Evolutionary conservation across 2,113 vertebrate species (phyloP), one percentile per base, ranked within the genome.

Genomic region (Diadophis punctatus): DNA sequence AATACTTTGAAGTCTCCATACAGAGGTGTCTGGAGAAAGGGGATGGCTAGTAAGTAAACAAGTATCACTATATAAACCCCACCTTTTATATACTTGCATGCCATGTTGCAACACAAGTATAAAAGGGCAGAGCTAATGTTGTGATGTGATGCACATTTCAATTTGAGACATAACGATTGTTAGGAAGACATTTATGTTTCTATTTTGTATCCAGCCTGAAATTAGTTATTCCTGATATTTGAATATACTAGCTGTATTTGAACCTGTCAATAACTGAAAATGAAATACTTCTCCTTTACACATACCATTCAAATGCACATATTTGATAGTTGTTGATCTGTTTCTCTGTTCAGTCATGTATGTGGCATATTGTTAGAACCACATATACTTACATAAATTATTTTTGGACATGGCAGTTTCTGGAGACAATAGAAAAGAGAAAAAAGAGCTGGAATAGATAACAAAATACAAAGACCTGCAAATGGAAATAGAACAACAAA

Each of bases 201-300:
- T 22, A 43, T 53, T n/a, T 87, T 20, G 8, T 43, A 58, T 89
- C 23, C 88, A 60, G 88, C 39, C 88, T 89, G 55, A 89, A 56
- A 89, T 39, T 43, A 52, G 30, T 43, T 22, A 55, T 91, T 91
- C 80, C 39, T 56, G 27, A 49, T 58, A 48, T 25, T 86, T 96
- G 93, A 20, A 53, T 96, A 91, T 52, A 94, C 53, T 94, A 95
- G 90, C 91, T 93, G 34, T 94, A 91, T 95, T 92, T 95, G 93
- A 90, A 93, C 91, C 93, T 94, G 90, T 94, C 91, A 63, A 86
- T 86, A 96, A 60, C 88, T 90, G 18, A 30, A 53, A 39, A 49
- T 84, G 14, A 53, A 84, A 39, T 16, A 53, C 27, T 74, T 74
- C 46, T 27, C 14, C 12, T 46, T 90, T 90, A 51, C 18, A 22